These are phyloP conservation scores for Etheostoma perlongum DNA, from an alignment of 2,797 vertebrate species.

Conservation along the genomic window DNA sequence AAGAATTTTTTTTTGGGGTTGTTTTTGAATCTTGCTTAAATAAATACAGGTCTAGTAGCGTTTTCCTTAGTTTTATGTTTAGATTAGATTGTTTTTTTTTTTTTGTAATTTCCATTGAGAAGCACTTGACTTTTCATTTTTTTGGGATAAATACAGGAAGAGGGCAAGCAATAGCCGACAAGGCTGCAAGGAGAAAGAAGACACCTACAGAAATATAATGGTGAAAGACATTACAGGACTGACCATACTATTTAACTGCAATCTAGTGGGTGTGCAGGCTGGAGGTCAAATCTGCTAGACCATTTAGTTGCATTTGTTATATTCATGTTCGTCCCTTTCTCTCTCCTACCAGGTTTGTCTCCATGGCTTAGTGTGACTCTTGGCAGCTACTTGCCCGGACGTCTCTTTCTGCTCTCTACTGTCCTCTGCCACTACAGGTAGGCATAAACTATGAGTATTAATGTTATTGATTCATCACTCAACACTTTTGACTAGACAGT, in stretches of 20 bases:
- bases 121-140: too few relatives aligned
- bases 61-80: not conserved
- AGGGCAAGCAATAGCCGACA: not conserved
- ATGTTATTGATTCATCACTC: not conserved
- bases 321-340: conserved; percentile 7
- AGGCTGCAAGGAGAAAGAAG: too few relatives aligned
- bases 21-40: not conserved
- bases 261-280: not conserved
- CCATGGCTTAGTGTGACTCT: conserved; percentile 61
- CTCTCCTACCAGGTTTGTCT: conserved; percentile 41
- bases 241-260: not conserved
- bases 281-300: not conserved
- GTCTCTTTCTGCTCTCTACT: conserved; percentile 19
- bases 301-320: not conserved
- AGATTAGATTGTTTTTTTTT: too few relatives aligned
- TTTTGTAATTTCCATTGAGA: not conserved
- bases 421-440: conserved; percentile 62
- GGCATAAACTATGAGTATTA: not conserved
- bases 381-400: conserved; percentile 20
- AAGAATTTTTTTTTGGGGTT: not conserved
- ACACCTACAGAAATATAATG: not conserved
- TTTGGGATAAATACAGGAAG: not conserved
- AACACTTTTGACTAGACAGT: not conserved
- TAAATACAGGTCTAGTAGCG: not conserved
- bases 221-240: not conserved